Base-by-base conservation (phyloP, 2,797 vertebrate species). In the Pangasius macronema region DNA sequence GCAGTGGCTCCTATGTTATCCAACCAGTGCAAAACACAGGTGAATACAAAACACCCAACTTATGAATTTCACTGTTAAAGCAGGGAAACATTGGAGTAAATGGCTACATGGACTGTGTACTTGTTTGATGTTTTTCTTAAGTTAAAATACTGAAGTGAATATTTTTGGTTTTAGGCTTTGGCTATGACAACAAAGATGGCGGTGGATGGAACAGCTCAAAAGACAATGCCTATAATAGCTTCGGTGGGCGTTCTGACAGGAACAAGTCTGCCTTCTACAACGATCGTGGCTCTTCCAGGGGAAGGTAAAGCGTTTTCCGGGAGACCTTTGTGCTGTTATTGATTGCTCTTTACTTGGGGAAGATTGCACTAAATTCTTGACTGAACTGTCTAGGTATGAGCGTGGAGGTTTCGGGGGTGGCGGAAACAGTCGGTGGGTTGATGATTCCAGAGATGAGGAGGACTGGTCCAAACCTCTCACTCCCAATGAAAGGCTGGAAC, bases 381-480 rank as follows among this genome's bases (percentile, higher is more conserved):
- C 76, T 82, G 55, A 10, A 20, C 39, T 53, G 36, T 16, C 3
- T 83, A 96, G 98, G 93, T 98, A 96, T 89, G 97, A 98, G 2
- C 96, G 98, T 6, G 94, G 95, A 18, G 95, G 95, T 7, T 96
- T 95, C 39, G 90, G 93, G 8, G 92, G 93, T 2, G 94, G 94
- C 36, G 93, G 96, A 55, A 97, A 96, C 92, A 97, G 96, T 92
- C 97, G 98, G 90, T 98, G 97, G 97, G 97, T 95, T 93, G 98
- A 99, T 89, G 97, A 98, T 83, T 85, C 94, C 86, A 95, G 96
- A 55, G 97, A 98, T 14, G 98, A 99, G 1, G 98, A 98, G 92
- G 98, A 99, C 91, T 99, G 98, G 98, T 98, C 98, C 90, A 99
- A 99, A 92, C 98, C 97, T 63, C 97, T 97, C 3, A 94, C 97